These are phyloP conservation scores for Allygus modestus DNA, from an alignment of 2,888 invertebrate species.

Conservation along the genomic window DNA sequence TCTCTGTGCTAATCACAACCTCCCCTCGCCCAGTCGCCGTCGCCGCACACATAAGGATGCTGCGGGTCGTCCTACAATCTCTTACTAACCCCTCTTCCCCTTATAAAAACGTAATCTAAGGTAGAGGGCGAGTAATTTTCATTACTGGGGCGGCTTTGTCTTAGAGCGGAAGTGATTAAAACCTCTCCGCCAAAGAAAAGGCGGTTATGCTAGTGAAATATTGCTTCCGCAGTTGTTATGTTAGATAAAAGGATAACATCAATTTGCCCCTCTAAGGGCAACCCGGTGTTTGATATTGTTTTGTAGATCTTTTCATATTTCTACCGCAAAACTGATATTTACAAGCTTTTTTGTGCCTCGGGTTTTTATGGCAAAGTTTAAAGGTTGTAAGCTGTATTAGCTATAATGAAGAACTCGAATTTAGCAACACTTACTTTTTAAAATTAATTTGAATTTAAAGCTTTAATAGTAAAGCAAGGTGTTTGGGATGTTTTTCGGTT, in stretches of 20 bases:
- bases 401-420: too few relatives aligned
- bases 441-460: too few relatives aligned
- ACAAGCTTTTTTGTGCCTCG: background rate
- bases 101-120: conserved; percentile 56
- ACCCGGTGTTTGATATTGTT: conserved; percentile 19
- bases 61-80: conserved; percentile 59
- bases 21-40: too few relatives aligned
- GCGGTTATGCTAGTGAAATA: conserved; percentile 57
- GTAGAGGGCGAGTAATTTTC: conserved; percentile 52
- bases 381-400: too few relatives aligned
- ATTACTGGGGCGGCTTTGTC: conserved; percentile 40
- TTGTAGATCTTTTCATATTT: background rate
- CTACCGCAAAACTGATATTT: background rate
- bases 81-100: conserved; percentile 29
- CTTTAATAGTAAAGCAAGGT: too few relatives aligned
- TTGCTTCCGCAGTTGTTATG: conserved; percentile 56
- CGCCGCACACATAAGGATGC: conserved; percentile 56
- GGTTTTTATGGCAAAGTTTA: too few relatives aligned
- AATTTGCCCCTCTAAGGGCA: conserved; percentile 6
- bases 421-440: too few relatives aligned
- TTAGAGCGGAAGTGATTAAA: conserved; percentile 53
- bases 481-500: too few relatives aligned
- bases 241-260: conserved; percentile 54
- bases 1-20: too few relatives aligned
- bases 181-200: conserved; percentile 29